Conservation (phyloP, 2,797 vertebrate genomes). For the Bovichtus variegatus region DNA sequence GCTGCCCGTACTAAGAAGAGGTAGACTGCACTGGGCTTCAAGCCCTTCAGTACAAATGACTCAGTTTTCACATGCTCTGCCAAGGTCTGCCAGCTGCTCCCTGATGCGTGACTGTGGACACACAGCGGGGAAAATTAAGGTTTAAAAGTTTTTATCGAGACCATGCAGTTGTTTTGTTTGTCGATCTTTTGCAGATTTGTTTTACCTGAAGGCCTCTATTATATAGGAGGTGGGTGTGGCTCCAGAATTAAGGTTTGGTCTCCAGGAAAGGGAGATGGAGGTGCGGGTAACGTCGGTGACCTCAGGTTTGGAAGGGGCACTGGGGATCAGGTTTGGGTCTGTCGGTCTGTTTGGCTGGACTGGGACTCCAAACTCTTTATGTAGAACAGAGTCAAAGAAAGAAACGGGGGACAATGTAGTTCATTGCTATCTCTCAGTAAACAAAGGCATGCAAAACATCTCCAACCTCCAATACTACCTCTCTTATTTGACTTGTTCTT, state of each 20-base stretch:
- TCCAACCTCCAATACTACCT: neutral
- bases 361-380: constrained; percentile 93
- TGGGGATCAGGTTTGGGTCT: constrained; percentile 97
- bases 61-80: constrained; percentile 97
- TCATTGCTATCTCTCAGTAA: neutral
- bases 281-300: constrained; percentile 95
- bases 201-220: constrained; percentile 97
- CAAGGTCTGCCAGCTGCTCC: constrained; percentile 98
- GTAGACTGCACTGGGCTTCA: constrained; percentile 96
- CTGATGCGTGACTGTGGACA: constrained; percentile 91
- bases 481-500: neutral
- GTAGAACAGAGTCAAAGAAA: constrained; percentile 42
- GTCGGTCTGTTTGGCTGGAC: constrained; percentile 96
- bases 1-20: constrained; percentile 97
- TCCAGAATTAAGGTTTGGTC: constrained; percentile 94
- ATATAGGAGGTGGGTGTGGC: constrained; percentile 98
- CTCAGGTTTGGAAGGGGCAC: constrained; percentile 94
- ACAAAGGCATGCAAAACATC: neutral
- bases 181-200: neutral
- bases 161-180: neutral
- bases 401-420: constrained; percentile 6
- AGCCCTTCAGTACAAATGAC: constrained; percentile 92
- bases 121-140: constrained; percentile 22
- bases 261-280: constrained; percentile 93
- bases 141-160: constrained; percentile 18